Evolutionary conservation across 23 tunicate genomes (phyloP), one percentile per base, ranked within the genome.

Genomic region (Oikopleura dioica): DNA sequence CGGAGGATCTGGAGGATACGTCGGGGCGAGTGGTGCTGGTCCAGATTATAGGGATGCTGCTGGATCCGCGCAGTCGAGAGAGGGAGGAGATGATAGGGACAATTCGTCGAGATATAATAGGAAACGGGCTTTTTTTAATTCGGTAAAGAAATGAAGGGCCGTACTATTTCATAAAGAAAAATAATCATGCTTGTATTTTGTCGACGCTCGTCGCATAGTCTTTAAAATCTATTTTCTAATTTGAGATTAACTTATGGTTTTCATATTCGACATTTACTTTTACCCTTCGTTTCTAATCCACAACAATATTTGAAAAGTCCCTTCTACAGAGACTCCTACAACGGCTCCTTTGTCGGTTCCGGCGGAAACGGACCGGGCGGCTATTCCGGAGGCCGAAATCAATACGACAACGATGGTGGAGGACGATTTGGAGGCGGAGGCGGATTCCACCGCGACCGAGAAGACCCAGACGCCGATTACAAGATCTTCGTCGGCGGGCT

Each of bases 391-490:
- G 72, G 72, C 29, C 72, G 72, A n/a, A n/a, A n/a, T n/a, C n/a
- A n/a, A n/a, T n/a, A n/a, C n/a, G n/a, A n/a, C n/a, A n/a, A n/a
- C n/a, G n/a, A n/a, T 63, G 72, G 72, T 21, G 5, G 72, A 63
- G 72, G 72, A 24, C 72, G 72, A 28, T 23, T 23, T 2, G 33
- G 72, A 21, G 72, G 72, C 33, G 72, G 72, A 16, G 4, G 26
- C 33, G 72, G 72, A 28, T 23, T 23, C 33, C 32, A 28, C 4
- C 4, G 33, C 33, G 26, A 63, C 26, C 72, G 26, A 63, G 72
- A 63, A 28, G 72, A 63, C 72, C 72, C 72, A 63, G 72, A 63
- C 33, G 72, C 72, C 72, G 72, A 63, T 63, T 63, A 12, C 72
- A 63, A 63, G 26, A 31, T 63, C 30, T 63, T 63, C 26, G 72